Conservation (phyloP, 1,140 invertebrate species). For the Oedothorax gibbosus region DNA sequence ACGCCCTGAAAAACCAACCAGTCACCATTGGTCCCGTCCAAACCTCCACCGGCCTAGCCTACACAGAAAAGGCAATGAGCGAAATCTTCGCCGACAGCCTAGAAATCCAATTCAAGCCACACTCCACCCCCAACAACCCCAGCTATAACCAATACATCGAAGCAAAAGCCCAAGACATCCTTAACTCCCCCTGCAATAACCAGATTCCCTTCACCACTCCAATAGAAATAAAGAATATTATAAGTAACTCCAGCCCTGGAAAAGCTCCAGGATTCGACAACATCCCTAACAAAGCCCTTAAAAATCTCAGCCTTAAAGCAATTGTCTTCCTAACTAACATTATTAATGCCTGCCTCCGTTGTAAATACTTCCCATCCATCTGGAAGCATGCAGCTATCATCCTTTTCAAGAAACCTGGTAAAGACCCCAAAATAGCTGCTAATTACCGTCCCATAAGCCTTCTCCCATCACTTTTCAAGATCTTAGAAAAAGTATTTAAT, state of each 20-base stretch:
- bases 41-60: background rate
- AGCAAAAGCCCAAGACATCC: too few relatives aligned
- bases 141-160: background rate
- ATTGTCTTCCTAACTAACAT: background rate
- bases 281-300: constrained; percentile 24
- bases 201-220: too few relatives aligned
- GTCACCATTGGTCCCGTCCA: background rate
- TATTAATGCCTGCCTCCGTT: background rate
- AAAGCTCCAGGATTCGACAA: background rate
- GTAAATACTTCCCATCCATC: background rate
- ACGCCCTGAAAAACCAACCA: background rate
- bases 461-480: background rate
- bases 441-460: constrained; percentile 48
- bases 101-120: background rate
- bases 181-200: too few relatives aligned
- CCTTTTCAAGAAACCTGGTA: constrained; percentile 12
- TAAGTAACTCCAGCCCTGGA: background rate
- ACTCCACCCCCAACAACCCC: background rate
- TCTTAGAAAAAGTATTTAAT: constrained; percentile 17
- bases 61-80: background rate
- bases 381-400: constrained; percentile 36
- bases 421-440: background rate
- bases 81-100: background rate
- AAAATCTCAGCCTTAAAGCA: background rate
- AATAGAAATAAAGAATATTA: background rate